phyloP scores from a whole-genome alignment of 2,797 vertebrate genomes.

The Chelon auratus region DNA sequence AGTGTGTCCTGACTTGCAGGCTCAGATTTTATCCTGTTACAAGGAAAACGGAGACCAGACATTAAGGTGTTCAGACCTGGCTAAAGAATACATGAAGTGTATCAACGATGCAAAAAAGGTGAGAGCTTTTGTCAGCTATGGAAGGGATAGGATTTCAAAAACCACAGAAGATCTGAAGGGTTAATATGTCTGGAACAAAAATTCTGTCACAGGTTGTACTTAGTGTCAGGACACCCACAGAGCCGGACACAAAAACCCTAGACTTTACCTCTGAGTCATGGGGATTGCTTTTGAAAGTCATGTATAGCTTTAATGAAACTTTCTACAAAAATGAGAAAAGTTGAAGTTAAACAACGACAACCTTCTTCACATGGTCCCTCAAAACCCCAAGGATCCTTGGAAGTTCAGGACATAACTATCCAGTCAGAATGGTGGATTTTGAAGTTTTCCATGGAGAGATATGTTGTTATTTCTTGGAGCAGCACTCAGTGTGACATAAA shows the following conservation, averaged over 20 bases:
- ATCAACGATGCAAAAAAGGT: constrained; percentile 92
- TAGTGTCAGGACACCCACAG: background rate
- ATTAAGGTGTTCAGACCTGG: constrained; percentile 91
- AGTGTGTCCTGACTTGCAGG: constrained; percentile 88
- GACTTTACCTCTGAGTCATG: background rate
- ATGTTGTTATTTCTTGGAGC: constrained; percentile 57
- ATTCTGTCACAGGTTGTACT: background rate
- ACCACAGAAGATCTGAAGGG: background rate
- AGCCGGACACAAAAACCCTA: background rate
- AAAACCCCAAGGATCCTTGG: constrained; percentile 14
- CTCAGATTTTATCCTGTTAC: constrained; percentile 92
- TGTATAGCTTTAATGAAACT: background rate
- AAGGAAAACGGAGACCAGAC: constrained; percentile 86
- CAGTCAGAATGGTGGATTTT: constrained; percentile 43
- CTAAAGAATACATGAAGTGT: constrained; percentile 92
- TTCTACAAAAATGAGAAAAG: constrained; percentile 1
- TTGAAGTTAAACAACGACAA: background rate
- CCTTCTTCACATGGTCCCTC: constrained; percentile 13
- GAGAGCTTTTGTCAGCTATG: constrained; percentile 36
- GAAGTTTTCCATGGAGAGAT: constrained; percentile 48
- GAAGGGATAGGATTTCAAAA: background rate
- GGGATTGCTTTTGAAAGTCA: constrained; percentile 3
- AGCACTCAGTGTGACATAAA: constrained; percentile 62
- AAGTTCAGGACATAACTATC: constrained; percentile 32
- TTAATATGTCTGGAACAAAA: background rate